Conservation (phyloP, 2,113 vertebrate genomes). For the Corythornis madagascariensis region DNA sequence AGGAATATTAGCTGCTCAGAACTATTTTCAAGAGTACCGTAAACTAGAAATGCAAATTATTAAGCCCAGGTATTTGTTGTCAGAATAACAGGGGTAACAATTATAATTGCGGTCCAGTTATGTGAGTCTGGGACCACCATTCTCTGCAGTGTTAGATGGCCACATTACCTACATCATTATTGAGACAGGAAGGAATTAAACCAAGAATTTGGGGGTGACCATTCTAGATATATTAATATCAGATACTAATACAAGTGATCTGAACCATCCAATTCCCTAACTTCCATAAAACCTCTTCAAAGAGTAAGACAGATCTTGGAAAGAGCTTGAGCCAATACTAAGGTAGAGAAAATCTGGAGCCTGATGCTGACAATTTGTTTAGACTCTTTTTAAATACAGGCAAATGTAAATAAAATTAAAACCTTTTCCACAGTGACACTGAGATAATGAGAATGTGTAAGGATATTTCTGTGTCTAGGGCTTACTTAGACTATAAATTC, state of each 20-base stretch:
- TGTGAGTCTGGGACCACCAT: neutral
- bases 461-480: neutral
- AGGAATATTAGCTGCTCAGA: neutral
- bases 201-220: neutral
- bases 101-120: neutral
- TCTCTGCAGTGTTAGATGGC: neutral
- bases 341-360: neutral
- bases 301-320: neutral
- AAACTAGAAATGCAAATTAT: neutral
- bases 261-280: neutral
- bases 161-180: neutral
- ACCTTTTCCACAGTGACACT: neutral
- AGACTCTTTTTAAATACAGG: neutral
- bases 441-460: neutral
- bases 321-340: neutral
- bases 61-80: neutral
- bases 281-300: neutral
- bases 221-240: neutral
- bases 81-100: neutral
- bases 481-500: constrained; percentile 13
- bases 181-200: neutral
- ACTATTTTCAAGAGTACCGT: neutral
- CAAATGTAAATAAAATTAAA: constrained; percentile 39
- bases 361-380: neutral
- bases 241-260: neutral